phyloP scores from a whole-genome alignment of 2,797 vertebrate genomes.

The Sus cebifrons region DNA sequence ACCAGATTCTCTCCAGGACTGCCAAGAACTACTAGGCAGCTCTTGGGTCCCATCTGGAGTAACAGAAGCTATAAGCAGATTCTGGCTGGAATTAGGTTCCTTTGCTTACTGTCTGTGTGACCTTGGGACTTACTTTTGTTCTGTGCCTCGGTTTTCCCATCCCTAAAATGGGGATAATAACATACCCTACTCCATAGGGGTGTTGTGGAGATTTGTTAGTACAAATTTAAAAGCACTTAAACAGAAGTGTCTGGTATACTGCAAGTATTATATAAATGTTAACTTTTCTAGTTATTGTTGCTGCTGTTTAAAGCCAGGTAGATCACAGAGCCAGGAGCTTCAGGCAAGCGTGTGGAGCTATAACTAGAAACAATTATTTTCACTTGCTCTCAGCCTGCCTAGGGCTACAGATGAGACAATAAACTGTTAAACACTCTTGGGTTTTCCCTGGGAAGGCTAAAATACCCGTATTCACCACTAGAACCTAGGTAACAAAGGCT shows the following conservation, averaged over 20 bases:
- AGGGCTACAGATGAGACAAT: not conserved
- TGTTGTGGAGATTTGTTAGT: constrained; percentile 19
- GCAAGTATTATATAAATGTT: constrained; percentile 14
- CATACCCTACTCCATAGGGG: not conserved
- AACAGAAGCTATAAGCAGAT: not conserved
- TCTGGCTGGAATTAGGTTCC: not conserved
- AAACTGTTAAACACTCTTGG: not conserved
- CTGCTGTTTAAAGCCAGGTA: constrained; percentile 11
- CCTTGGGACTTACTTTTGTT: not conserved
- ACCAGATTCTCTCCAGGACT: not conserved
- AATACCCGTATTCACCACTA: not conserved
- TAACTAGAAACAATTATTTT: constrained; percentile 45
- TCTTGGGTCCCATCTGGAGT: not conserved
- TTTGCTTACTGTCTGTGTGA: no score
- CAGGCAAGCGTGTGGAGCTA: constrained; percentile 10
- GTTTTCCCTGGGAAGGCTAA: not conserved
- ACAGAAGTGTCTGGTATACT: not conserved
- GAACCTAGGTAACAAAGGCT: not conserved
- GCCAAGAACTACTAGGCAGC: not conserved
- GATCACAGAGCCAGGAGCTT: not conserved
- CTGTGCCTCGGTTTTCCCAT: constrained; percentile 49
- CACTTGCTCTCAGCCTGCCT: not conserved
- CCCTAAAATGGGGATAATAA: constrained; percentile 39
- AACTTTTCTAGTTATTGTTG: not conserved
- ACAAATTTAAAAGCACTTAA: not conserved